Evolutionary conservation across 2,888 invertebrate species (phyloP), one percentile per base, ranked within the genome.

Genomic region (Nemotelus nigrinus): DNA sequence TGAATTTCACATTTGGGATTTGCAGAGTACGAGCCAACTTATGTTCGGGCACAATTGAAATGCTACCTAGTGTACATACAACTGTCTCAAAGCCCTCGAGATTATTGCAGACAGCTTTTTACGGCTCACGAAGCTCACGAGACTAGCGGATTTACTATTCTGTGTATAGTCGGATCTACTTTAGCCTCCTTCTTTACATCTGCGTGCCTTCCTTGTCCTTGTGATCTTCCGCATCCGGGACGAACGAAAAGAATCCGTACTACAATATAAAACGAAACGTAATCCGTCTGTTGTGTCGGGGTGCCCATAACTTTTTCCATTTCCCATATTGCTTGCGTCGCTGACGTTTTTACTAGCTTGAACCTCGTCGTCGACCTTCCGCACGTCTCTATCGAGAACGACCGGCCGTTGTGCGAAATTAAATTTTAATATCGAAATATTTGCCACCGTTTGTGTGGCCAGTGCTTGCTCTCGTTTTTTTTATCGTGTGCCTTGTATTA

Each of bases 381-480:
- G 43, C 63, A 10, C 25, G 25, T 3, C n/a, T 10, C 57, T 57
- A 57, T 58, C 63, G 41, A 4, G 41, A 41, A 41, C 41, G 25
- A 25, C 63, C 43, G 5, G 57, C 50, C 50, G 50, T 53, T 50
- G 41, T 50, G 10, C 50, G 68, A 68, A 68, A 68, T 68, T 48
- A 68, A 68, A 68, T 50, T 68, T 68, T 68, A 47, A 68, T 68
- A 47, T 41, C 10, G 5, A 67, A 67, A 67, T n/a, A 67, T 67
- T 67, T 53, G 39, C 50, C 68, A 4, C 50, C n/a, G 68, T 50
- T 68, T 68, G n/a, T 6, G 58, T 58, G n/a, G 53, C 53, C 25
- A 25, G 25, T 25, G 25, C 25, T 25, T 25, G 25, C 25, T 25
- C 25, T 25, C 25, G 25, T 25, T 25, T 25, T 25, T 25, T 25